Conservation (phyloP, 2,888 invertebrate genomes). For the Papilio gigon region DNA sequence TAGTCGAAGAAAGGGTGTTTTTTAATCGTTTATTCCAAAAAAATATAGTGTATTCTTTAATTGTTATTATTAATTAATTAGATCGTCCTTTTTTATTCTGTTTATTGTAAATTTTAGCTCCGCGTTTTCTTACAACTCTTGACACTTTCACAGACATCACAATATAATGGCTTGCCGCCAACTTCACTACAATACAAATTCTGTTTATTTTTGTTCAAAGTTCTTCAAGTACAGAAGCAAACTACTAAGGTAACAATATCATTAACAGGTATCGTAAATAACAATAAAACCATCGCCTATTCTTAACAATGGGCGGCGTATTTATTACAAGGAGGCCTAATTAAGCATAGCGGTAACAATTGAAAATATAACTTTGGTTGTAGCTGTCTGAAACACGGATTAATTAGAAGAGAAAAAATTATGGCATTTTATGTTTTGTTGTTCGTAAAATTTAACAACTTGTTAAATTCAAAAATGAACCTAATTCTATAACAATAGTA, state of each 20-base stretch:
- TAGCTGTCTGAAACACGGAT: constrained; percentile 43
- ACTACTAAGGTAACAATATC: constrained; percentile 32
- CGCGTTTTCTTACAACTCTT: too few relatives aligned
- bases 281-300: constrained; percentile 39
- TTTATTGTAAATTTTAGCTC: too few relatives aligned
- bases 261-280: constrained; percentile 36
- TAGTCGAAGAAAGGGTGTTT: too few relatives aligned
- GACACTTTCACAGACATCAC: too few relatives aligned
- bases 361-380: constrained; percentile 44
- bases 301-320: constrained; percentile 35
- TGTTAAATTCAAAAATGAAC: constrained; percentile 64
- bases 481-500: constrained; percentile 62
- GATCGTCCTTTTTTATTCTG: too few relatives aligned
- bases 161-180: too few relatives aligned
- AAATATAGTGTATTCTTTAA: too few relatives aligned
- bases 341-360: constrained; percentile 39
- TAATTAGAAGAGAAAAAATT: constrained; percentile 49
- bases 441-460: constrained; percentile 59
- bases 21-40: too few relatives aligned
- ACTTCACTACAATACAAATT: too few relatives aligned
- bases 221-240: background rate
- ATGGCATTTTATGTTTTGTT: constrained; percentile 47
- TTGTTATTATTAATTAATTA: too few relatives aligned
- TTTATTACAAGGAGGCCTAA: constrained; percentile 40
- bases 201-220: constrained; percentile 1